Evolutionary conservation across 2,888 invertebrate genomes (phyloP), one percentile per base, ranked within the genome.

Genomic region (Eumerus sabulonum): DNA sequence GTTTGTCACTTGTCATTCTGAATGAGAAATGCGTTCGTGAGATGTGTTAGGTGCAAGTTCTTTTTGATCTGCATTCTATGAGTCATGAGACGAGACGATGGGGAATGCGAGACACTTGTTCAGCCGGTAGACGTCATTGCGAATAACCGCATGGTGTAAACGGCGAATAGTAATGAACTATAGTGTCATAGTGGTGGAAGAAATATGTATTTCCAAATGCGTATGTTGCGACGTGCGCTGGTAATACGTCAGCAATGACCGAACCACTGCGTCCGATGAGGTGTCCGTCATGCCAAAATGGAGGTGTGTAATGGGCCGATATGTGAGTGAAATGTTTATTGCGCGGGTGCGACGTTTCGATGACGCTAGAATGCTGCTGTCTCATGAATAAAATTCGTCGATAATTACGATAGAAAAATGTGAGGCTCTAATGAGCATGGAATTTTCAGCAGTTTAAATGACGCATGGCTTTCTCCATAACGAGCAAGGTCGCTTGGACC

Each of bases 1-100:
- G 27, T 27, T 63, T 27, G 27, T 27, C 68, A 70, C 54, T 64
- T 79, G 60, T 70, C 79, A 79, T 79, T 79, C 74, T 17, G 60
- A 64, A 79, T 64, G 79, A 74, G n/a, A 63, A 67, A 68, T 79
- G 68, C 77, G 64, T 79, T 74, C 68, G 74, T 66, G 76, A 40
- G 57, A 56, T 62, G 56, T 47, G 68, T 47, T 57, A 36, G 18
- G 57, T 16, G 50, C 40, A 9, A 27, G 63, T 47, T 77, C 73
- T 68, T 48, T 77, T 77, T 68, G 67, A 77, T 77, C 63, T 73
- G 51, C 67, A 77, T 77, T 73, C 53, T 35, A 27, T 77, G 73
- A 73, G 63, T 77, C 76, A 77, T 54, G 9, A 16, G 9, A 14
- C 9, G 13, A 48, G 40, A 47, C 17, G 48, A 38, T 50, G 16